Percentiles rank a stretch among this genome's conserved stretches.
These are phyloP conservation scores for Cygnus buccinator DNA, from an alignment of 2,113 vertebrate genomes.

Conservation along the genomic window DNA sequence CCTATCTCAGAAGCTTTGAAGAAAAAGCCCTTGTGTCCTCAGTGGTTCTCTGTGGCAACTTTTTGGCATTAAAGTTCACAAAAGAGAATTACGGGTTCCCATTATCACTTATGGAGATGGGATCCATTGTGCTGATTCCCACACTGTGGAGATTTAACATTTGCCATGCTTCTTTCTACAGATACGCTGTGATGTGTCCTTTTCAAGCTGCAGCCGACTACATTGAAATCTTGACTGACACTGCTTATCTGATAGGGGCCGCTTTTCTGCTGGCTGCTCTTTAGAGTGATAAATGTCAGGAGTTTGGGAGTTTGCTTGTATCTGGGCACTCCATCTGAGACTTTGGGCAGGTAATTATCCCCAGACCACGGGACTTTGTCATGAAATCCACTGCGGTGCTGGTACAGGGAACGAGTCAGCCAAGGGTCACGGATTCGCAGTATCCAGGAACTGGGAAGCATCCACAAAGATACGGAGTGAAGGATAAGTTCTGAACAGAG, in stretches of 20 bases:
- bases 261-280: constrained; percentile 54
- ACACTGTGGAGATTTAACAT: constrained; percentile 55
- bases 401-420: background rate
- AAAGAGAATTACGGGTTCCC: constrained; percentile 31
- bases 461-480: background rate
- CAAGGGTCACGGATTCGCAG: constrained; percentile 28
- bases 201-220: constrained; percentile 41
- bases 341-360: constrained; percentile 72
- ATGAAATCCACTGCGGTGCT: constrained; percentile 48
- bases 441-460: background rate
- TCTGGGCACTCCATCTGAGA: constrained; percentile 59
- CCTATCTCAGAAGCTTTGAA: constrained; percentile 52
- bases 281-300: constrained; percentile 74
- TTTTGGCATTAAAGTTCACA: constrained; percentile 56
- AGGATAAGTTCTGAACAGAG: constrained; percentile 12
- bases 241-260: constrained; percentile 67
- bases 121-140: constrained; percentile 62
- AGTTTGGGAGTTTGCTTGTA: constrained; percentile 67
- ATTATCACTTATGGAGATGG: constrained; percentile 65
- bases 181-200: constrained; percentile 67
- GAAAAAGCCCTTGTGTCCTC: constrained; percentile 36
- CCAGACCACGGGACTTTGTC: constrained; percentile 39
- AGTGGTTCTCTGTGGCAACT: constrained; percentile 39
- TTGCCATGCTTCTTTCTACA: constrained; percentile 25
- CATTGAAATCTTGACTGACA: constrained; percentile 74